phyloP scores from a whole-genome alignment of 2,797 vertebrate species.

The Manis pentadactyla region DNA sequence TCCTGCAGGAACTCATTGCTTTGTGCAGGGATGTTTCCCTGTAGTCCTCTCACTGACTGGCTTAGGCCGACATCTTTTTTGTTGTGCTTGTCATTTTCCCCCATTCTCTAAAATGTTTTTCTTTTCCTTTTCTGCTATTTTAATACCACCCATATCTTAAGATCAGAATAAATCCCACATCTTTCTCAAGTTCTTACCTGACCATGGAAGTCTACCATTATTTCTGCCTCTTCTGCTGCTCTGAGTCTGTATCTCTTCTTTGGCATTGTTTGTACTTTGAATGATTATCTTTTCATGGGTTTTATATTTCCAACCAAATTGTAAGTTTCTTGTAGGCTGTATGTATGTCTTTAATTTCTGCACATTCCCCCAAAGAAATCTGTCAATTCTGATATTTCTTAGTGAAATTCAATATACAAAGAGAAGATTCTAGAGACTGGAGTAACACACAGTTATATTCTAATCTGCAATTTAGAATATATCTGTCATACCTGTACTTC shows the following conservation, averaged over 20 bases:
- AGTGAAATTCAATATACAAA: background rate
- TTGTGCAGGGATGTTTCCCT: background rate
- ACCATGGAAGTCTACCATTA: background rate
- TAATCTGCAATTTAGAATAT: background rate
- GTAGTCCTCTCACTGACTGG: background rate
- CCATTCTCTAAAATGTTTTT: background rate
- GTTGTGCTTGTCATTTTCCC: background rate
- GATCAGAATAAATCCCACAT: background rate
- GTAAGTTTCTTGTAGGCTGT: background rate
- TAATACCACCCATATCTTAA: constrained; percentile 32
- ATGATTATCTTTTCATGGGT: constrained; percentile 13
- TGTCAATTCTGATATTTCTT: background rate
- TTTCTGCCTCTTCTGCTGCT: background rate
- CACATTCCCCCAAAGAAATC: background rate
- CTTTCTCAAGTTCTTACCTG: constrained; percentile 6
- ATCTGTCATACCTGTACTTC: background rate
- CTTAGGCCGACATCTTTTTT: background rate
- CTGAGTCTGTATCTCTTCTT: background rate
- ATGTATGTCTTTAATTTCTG: background rate
- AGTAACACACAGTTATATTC: background rate
- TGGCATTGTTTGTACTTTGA: background rate
- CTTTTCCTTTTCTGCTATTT: background rate
- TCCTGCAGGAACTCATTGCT: background rate
- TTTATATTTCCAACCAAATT: background rate
- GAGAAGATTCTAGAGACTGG: background rate